Conservation (phyloP, 2,797 vertebrate genomes). For the Catharus ustulatus region DNA sequence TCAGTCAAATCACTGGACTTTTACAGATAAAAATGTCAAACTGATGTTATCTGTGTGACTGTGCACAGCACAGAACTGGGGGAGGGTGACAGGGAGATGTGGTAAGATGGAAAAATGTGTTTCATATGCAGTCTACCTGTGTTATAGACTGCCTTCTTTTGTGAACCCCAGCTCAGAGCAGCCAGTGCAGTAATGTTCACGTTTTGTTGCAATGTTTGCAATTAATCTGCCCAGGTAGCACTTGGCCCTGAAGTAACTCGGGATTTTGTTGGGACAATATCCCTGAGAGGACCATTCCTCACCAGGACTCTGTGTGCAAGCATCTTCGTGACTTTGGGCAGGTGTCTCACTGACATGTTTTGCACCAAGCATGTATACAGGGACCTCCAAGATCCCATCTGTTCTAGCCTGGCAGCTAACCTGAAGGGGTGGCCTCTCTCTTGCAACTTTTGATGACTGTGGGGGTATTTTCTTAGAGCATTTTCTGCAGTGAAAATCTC, state of each 20-base stretch:
- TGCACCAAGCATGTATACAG: fast-evolving
- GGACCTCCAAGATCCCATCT: not conserved
- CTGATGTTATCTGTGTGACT: not conserved
- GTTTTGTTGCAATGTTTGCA: not conserved
- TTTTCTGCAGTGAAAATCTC: not conserved
- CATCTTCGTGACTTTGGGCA: not conserved
- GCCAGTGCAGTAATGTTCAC: not conserved
- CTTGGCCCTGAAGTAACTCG: not conserved
- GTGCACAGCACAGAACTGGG: fast-evolving
- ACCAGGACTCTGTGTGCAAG: not conserved
- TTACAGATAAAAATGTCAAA: not conserved
- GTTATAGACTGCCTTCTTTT: not conserved
- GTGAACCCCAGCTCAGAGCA: not conserved
- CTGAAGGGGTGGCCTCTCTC: not conserved
- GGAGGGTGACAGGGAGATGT: not conserved
- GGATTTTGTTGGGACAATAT: not conserved
- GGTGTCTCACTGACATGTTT: not conserved
- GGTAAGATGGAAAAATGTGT: not conserved
- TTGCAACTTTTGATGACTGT: not conserved
- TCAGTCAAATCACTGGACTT: not conserved
- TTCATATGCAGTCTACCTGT: not conserved
- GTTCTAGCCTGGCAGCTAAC: not conserved
- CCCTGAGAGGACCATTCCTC: not conserved
- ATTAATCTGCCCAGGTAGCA: not conserved
- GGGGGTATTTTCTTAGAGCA: not conserved